Conservation (phyloP, 2,888 invertebrate species). For the Ormia ochracea region DNA sequence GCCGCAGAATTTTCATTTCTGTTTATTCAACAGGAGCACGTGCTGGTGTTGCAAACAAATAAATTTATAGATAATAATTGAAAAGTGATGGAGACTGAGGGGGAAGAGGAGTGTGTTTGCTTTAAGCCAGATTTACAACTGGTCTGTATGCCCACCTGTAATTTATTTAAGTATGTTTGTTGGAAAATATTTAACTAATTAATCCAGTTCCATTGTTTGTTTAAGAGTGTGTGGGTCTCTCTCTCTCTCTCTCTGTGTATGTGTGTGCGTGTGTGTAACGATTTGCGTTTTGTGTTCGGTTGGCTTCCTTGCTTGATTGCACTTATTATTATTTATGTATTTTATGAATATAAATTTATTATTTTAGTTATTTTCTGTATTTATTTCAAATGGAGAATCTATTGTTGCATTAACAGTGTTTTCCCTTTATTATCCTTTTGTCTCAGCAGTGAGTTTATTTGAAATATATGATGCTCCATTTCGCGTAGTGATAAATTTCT, state of each 20-base stretch:
- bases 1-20: too few species aligned
- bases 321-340: background rate
- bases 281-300: background rate
- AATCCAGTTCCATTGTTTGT: background rate
- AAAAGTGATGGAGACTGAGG: background rate
- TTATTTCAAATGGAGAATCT: too few species aligned
- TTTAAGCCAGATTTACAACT: conserved; percentile 17
- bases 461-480: too few species aligned
- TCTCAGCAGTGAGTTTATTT: too few species aligned
- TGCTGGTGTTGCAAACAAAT: background rate
- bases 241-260: too few species aligned
- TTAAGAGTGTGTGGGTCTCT: background rate
- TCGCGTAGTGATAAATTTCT: too few species aligned
- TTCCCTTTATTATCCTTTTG: too few species aligned
- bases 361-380: too few species aligned
- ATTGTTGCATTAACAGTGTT: too few species aligned
- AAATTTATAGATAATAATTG: background rate
- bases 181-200: conserved; percentile 20
- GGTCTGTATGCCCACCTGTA: conserved; percentile 13
- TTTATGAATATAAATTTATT: too few species aligned
- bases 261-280: background rate
- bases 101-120: background rate
- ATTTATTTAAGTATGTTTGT: background rate
- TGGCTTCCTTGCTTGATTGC: background rate
- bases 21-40: background rate